Evolutionary conservation across 1,140 invertebrate genomes (phyloP).

Genomic region (Drosophila repletoides): DNA sequence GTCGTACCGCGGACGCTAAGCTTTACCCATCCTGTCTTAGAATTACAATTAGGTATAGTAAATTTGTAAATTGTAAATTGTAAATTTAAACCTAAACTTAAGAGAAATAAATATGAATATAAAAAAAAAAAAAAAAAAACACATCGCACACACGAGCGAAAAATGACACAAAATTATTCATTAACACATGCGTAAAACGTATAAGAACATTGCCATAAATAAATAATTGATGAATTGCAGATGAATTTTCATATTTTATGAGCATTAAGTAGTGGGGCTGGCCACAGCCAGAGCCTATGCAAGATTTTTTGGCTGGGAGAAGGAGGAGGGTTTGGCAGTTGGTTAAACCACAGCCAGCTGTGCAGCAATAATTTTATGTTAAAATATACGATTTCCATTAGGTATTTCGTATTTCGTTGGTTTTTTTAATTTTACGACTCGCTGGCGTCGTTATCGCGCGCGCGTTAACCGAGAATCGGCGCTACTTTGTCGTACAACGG

Average conservation of each 20-base stretch:
- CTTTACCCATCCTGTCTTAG: too few species aligned
- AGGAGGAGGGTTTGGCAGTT: background rate
- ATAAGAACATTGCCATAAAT: constrained; percentile 74
- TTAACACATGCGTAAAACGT: constrained; percentile 79
- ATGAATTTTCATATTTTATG: constrained; percentile 81
- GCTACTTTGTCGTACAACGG: constrained; percentile 64
- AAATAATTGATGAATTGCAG: constrained; percentile 81
- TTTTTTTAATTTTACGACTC: constrained; percentile 60
- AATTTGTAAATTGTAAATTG: too few species aligned
- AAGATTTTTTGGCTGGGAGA: background rate
- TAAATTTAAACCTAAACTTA: too few species aligned
- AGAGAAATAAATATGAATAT: too few species aligned
- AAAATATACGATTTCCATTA: constrained; percentile 78
- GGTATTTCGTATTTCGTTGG: too few species aligned
- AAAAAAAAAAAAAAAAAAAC: too few species aligned
- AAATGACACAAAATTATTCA: constrained; percentile 74
- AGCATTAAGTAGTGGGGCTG: constrained; percentile 65
- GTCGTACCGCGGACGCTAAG: too few species aligned
- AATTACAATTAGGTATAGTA: too few species aligned
- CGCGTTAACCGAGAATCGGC: constrained; percentile 23
- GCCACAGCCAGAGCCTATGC: background rate
- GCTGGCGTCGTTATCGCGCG: background rate
- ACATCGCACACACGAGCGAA: constrained; percentile 17
- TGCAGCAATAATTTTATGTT: constrained; percentile 79
- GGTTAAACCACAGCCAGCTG: constrained; percentile 49